These are phyloP conservation scores for Crotalus horridus DNA, from an alignment of 2,113 vertebrate genomes.

Conservation along the genomic window DNA sequence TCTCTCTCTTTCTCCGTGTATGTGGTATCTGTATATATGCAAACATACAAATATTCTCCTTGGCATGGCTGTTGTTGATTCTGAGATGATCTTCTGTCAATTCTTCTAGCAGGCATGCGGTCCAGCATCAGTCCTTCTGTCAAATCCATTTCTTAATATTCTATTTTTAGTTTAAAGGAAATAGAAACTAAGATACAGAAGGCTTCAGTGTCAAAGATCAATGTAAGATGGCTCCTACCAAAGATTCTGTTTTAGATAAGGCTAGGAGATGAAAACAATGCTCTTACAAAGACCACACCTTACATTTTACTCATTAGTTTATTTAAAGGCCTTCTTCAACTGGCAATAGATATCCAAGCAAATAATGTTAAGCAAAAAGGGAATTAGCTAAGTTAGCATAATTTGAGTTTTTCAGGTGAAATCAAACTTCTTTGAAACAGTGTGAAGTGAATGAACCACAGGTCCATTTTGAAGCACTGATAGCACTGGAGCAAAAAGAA, in stretches of 20 bases:
- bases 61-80: not conserved
- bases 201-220: not conserved
- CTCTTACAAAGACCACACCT: not conserved
- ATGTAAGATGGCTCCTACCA: not conserved
- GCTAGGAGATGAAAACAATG: not conserved
- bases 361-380: not conserved
- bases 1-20: not conserved
- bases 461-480: not conserved
- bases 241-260: not conserved
- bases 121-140: not conserved
- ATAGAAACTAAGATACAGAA: not conserved
- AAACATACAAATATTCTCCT: not conserved
- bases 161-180: not conserved
- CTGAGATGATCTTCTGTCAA: not conserved
- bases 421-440: not conserved
- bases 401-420: not conserved
- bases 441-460: not conserved
- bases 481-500: not conserved
- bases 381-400: not conserved
- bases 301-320: not conserved
- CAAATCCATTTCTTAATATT: not conserved
- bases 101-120: not conserved
- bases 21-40: not conserved
- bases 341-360: not conserved
- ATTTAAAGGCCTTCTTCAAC: not conserved